Conservation (phyloP, 2,888 invertebrate genomes). For the Smittia sp. region DNA sequence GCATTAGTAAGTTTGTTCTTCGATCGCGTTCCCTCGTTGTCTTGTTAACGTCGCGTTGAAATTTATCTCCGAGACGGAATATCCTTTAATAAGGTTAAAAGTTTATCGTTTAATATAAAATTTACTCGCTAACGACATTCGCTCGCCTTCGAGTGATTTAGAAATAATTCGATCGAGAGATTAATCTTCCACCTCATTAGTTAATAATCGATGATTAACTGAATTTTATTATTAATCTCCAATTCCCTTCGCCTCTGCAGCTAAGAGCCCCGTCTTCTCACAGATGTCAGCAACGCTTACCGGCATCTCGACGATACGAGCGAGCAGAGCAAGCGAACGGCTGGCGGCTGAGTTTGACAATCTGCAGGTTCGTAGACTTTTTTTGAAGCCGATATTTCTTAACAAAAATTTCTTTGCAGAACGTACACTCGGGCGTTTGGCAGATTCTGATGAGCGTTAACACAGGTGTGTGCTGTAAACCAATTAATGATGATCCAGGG, state of each 20-base stretch:
- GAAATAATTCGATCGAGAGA: background rate
- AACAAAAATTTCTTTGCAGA: too few relatives aligned
- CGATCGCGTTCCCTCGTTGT: too few relatives aligned
- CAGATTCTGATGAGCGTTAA: conserved; percentile 51
- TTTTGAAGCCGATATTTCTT: too few relatives aligned
- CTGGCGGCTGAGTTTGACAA: conserved; percentile 73
- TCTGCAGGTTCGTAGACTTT: too few relatives aligned
- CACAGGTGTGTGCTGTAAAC: conserved; percentile 46
- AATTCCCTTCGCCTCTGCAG: background rate
- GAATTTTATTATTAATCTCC: too few relatives aligned
- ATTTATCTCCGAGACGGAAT: too few relatives aligned
- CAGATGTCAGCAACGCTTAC: conserved; percentile 83
- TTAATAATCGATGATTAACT: background rate
- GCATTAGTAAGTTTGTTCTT: conserved; percentile 59
- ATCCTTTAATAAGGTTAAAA: too few relatives aligned
- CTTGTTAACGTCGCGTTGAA: background rate
- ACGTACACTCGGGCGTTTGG: conserved; percentile 53
- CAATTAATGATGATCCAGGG: conserved; percentile 15
- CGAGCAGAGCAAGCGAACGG: conserved; percentile 68
- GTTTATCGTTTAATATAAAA: too few relatives aligned
- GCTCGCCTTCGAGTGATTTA: too few relatives aligned
- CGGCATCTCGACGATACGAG: conserved; percentile 83
- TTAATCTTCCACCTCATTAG: conserved; percentile 3
- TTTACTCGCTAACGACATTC: too few relatives aligned
- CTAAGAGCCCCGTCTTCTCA: conserved; percentile 81